Base-by-base conservation (phyloP, 2,113 vertebrate species). In the Mesitornis unicolor region DNA sequence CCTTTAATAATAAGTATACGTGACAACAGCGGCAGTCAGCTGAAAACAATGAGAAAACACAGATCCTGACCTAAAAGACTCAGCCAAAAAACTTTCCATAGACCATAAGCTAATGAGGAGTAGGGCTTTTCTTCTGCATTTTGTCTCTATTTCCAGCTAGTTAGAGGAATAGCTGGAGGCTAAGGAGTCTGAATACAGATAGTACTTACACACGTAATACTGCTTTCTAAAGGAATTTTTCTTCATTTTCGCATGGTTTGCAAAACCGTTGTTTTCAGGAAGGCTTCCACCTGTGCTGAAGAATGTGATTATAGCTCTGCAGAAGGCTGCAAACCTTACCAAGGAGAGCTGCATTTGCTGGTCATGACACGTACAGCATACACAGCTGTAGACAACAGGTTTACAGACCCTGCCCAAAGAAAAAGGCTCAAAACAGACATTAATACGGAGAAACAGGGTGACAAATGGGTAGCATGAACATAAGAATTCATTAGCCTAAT, bases 391-490 rank as follows among this genome's bases (percentile, higher is more conserved):
- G 6, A 50, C 19, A 71, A 45, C 42, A 70, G 50, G 24, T 57
- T 78, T 53, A 83, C 38, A 82, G 22, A 35, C 8, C 17, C 29
- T 18, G 13, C 47, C 26, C 36, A 45, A 78, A 75, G 26, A 33
- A 76, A 40, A 56, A 43, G 31, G 35, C 74, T 81, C 69, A 33
- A 57, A 82, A 10, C 3, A 11, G 16, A 36, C 2, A 2, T 31
- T 53, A 59, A 57, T 14, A n/a, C 1, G 4, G 38, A 80, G 21
- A 25, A 91, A 60, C 14, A 20, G 8, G 16, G 15, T 38, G 43
- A 42, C 45, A 74, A 26, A 10, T 17, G 19, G 6, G 22, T 29
- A 42, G 47, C 47, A 70, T 1, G 2, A 54, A 63, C 0, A 0
- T 25, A 78, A 51, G 28, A 86, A 63, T 70, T 20, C 26, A n/a